A percentile compares a stretch with the other conserved stretches of the same genome.
These are phyloP conservation scores for Epizoanthus ramosus DNA, from an alignment of 92 coral and sea anemone species.

Conservation along the genomic window DNA sequence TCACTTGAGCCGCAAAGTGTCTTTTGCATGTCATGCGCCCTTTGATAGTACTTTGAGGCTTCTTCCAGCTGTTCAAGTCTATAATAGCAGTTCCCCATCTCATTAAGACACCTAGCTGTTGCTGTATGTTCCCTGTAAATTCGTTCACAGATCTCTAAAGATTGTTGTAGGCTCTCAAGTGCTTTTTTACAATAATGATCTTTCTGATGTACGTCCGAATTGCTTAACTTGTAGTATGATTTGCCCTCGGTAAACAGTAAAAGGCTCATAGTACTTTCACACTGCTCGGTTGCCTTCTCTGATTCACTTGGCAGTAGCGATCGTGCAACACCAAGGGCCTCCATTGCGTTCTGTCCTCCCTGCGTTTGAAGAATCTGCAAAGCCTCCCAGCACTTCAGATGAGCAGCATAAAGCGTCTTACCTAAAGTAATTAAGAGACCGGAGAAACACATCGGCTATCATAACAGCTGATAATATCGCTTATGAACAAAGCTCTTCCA, in stretches of 20 bases:
- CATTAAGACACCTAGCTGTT: constrained; percentile 59
- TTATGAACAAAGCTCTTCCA: too few relatives aligned
- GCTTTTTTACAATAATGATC: background rate
- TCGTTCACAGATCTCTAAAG: constrained; percentile 16
- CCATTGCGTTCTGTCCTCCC: constrained; percentile 40
- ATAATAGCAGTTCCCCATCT: constrained; percentile 59
- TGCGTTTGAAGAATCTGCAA: constrained; percentile 30
- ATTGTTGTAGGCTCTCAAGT: background rate
- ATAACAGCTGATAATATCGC: too few relatives aligned
- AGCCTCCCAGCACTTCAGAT: constrained; percentile 46
- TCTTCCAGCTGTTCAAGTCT: constrained; percentile 15
- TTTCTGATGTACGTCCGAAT: background rate
- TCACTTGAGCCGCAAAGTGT: constrained; percentile 47
- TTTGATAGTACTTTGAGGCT: constrained; percentile 45
- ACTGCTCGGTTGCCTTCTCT: background rate
- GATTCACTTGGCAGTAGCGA: background rate
- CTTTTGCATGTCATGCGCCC: constrained; percentile 57
- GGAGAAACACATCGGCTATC: too few relatives aligned
- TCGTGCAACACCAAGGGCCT: constrained; percentile 10
- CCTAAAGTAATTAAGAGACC: background rate
- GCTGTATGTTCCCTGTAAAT: constrained; percentile 52
- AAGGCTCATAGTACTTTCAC: background rate
- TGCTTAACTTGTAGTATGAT: constrained; percentile 7
- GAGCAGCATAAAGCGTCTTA: constrained; percentile 30
- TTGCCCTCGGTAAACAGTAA: constrained; percentile 34